Evolutionary conservation across 2,113 vertebrate genomes (phyloP).

Genomic region (Forbesichthys papilliferus): DNA sequence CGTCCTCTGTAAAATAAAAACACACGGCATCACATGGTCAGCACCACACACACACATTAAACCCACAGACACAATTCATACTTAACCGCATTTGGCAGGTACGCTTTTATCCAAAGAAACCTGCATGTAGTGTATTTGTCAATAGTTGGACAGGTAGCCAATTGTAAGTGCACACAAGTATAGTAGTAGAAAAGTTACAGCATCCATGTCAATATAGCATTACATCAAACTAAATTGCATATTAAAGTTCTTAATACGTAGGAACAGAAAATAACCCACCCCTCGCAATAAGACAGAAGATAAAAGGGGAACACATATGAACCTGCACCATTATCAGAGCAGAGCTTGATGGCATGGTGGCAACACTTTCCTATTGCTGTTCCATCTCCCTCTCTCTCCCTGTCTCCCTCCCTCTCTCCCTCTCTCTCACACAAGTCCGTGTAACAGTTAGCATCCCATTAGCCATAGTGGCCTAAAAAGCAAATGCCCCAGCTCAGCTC

Average conservation of each 20-base stretch:
- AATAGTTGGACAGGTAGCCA: too few relatives aligned
- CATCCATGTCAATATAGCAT: too few relatives aligned
- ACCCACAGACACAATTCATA: neutral
- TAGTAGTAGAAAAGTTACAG: too few relatives aligned
- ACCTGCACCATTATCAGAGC: neutral
- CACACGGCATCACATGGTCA: constrained; percentile 12
- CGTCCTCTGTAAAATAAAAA: constrained; percentile 70
- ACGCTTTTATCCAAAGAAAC: neutral
- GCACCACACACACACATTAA: constrained; percentile 2
- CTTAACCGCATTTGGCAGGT: too few relatives aligned
- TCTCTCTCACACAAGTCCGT: constrained; percentile 18
- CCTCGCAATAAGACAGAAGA: too few relatives aligned
- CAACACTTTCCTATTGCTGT: neutral
- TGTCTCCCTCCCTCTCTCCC: neutral
- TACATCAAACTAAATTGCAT: too few relatives aligned
- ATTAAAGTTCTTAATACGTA: too few relatives aligned
- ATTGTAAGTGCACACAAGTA: too few relatives aligned
- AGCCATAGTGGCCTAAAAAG: constrained; percentile 61
- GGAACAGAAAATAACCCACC: too few relatives aligned
- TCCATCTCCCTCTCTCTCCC: neutral
- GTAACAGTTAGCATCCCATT: constrained; percentile 27
- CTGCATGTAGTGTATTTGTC: too few relatives aligned
- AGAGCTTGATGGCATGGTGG: constrained; percentile 16
- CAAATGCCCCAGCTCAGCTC: constrained; percentile 61
- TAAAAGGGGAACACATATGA: neutral